A percentile compares a stretch with the other conserved stretches of the same genome.
phyloP scores from a whole-genome alignment of 2,113 vertebrate species.

The Clarias macrocephalus region DNA sequence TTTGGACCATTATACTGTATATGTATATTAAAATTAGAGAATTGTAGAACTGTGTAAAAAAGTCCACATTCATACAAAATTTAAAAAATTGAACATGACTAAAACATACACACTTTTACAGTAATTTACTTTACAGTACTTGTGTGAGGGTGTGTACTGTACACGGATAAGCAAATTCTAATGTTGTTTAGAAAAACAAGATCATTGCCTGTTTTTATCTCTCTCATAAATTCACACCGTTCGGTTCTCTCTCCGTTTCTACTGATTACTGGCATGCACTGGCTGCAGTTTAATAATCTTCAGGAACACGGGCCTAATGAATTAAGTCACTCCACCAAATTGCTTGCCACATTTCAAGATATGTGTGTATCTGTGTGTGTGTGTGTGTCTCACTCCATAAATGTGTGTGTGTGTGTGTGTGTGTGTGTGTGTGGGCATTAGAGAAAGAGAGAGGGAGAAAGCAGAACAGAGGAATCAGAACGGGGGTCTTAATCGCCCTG shows the following conservation, averaged over 20 bases:
- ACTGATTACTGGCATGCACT: constrained; percentile 60
- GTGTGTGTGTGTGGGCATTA: constrained; percentile 3
- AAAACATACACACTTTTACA: background rate
- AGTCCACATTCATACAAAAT: background rate
- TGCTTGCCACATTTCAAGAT: constrained; percentile 70
- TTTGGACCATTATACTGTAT: background rate
- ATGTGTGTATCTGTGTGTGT: constrained; percentile 42
- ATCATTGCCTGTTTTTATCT: constrained; percentile 58
- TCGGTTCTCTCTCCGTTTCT: constrained; percentile 44
- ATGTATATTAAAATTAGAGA: background rate
- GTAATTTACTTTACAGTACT: background rate
- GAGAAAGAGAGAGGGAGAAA: background rate
- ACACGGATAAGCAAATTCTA: background rate
- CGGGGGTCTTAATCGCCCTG: constrained; percentile 62
- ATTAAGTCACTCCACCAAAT: constrained; percentile 75
- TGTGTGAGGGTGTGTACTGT: background rate
- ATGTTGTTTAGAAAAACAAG: background rate
- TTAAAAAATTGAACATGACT: background rate
- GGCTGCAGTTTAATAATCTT: constrained; percentile 74
- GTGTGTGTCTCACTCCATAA: background rate
- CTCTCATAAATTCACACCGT: constrained; percentile 52
- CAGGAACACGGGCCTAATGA: constrained; percentile 69
- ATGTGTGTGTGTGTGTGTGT: constrained; percentile 39
- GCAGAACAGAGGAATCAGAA: constrained; percentile 54
- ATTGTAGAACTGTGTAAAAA: background rate